Conservation (phyloP, 1,140 invertebrate genomes). For the Drosophila dunni region DNA sequence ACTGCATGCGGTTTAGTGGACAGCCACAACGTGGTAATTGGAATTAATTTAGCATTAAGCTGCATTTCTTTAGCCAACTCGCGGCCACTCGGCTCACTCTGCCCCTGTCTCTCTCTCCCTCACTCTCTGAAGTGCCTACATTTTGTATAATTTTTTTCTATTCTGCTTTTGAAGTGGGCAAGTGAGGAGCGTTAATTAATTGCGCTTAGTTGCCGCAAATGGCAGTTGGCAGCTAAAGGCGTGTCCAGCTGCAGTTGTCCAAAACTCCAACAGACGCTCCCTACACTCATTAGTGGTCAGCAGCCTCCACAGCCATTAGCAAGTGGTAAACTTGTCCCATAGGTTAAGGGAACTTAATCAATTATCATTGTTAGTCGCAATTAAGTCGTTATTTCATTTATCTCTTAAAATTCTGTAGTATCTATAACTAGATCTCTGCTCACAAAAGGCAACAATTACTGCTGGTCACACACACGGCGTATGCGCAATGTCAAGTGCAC, state of each 20-base stretch:
- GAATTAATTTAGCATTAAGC: constrained; percentile 83
- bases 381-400: constrained; percentile 15
- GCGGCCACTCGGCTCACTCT: not conserved
- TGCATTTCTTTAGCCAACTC: constrained; percentile 78
- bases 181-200: constrained; percentile 69
- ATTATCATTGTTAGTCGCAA: constrained; percentile 12
- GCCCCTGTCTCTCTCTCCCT: constrained; percentile 1
- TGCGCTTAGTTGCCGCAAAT: constrained; percentile 75
- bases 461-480: constrained; percentile 58
- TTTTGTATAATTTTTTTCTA: constrained; percentile 81
- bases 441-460: constrained; percentile 53
- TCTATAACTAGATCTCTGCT: not conserved
- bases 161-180: constrained; percentile 52
- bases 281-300: constrained; percentile 56
- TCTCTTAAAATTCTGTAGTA: not conserved
- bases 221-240: constrained; percentile 65
- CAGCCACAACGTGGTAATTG: constrained; percentile 67
- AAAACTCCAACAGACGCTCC: not conserved
- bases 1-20: constrained; percentile 9
- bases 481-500: constrained; percentile 66
- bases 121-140: constrained; percentile 65
- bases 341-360: constrained; percentile 25
- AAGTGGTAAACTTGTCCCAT: not conserved
- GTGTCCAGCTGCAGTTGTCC: constrained; percentile 23
- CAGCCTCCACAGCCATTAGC: constrained; percentile 55